These are phyloP conservation scores for Meteorus sp. DNA, from an alignment of 1,140 invertebrate species.

Conservation along the genomic window DNA sequence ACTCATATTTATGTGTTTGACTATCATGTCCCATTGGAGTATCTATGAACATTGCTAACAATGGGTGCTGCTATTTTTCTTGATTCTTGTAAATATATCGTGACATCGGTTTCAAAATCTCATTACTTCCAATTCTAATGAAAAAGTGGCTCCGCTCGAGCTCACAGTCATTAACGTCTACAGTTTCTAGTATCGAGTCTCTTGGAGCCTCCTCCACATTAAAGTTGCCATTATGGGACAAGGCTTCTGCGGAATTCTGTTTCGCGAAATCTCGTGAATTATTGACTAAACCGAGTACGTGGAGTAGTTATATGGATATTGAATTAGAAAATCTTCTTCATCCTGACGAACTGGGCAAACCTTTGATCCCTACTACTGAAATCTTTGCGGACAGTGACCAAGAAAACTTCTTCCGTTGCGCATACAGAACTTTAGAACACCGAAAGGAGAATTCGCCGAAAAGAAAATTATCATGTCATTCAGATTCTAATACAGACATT, in stretches of 20 bases:
- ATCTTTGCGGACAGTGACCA: constrained; percentile 50
- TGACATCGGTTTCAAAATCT: background rate
- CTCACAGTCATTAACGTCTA: constrained; percentile 58
- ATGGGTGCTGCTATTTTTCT: too few relatives aligned
- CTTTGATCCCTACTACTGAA: constrained; percentile 50
- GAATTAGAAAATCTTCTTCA: constrained; percentile 51
- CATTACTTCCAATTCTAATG: constrained; percentile 12
- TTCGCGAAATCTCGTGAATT: constrained; percentile 73
- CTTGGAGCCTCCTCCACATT: constrained; percentile 58
- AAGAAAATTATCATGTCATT: constrained; percentile 39
- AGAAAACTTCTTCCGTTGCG: constrained; percentile 26
- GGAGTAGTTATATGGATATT: constrained; percentile 52
- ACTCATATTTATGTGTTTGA: constrained; percentile 15
- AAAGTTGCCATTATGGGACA: constrained; percentile 71
- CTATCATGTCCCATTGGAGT: background rate
- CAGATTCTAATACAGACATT: constrained; percentile 37
- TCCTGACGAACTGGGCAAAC: constrained; percentile 42
- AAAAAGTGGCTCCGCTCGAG: constrained; percentile 62
- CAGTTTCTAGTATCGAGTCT: constrained; percentile 59
- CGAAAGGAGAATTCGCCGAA: constrained; percentile 35
- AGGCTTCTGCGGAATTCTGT: constrained; percentile 73
- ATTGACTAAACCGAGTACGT: constrained; percentile 62
- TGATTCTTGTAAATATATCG: too few relatives aligned
- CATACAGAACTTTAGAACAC: constrained; percentile 30
- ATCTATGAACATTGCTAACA: background rate